Percentiles rank a stretch among this genome's conserved stretches.
Evolutionary conservation across 2,113 vertebrate species (phyloP).

Genomic region (Puntigrus tetrazona): DNA sequence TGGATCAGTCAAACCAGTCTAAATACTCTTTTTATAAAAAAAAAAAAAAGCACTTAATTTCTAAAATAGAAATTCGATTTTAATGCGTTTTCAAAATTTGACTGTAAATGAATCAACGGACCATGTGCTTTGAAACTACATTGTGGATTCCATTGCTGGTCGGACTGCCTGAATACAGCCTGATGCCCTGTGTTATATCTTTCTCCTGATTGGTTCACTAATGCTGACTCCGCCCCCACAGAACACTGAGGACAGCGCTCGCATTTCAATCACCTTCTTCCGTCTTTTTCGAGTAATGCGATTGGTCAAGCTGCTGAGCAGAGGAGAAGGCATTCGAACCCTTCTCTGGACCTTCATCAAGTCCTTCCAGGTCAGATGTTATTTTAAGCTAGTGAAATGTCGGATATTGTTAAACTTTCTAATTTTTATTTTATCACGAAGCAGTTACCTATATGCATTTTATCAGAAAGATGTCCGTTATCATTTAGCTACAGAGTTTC

Average conservation of each 20-base stretch:
- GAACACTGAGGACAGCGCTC: conserved; percentile 96
- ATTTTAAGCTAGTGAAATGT: background rate
- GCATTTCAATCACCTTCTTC: conserved; percentile 99
- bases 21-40: background rate
- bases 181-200: conserved; percentile 56
- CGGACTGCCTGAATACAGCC: conserved; percentile 65
- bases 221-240: conserved; percentile 77
- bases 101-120: background rate
- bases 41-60: background rate
- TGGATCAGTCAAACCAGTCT: conserved; percentile 52
- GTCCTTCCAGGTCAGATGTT: conserved; percentile 88
- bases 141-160: conserved; percentile 58
- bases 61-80: background rate
- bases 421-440: background rate
- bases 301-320: conserved; percentile 96
- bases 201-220: conserved; percentile 61
- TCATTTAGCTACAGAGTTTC: background rate
- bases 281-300: conserved; percentile 99
- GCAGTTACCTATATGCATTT: background rate
- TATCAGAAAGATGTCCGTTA: background rate
- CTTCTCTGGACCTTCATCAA: conserved; percentile 99
- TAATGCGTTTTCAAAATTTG: background rate
- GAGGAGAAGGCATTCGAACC: conserved; percentile 97
- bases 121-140: background rate
- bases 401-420: background rate